A percentile compares a stretch with the other conserved stretches of the same genome.
Conservation (phyloP, 2,797 vertebrate species). For the Spea hammondii region DNA sequence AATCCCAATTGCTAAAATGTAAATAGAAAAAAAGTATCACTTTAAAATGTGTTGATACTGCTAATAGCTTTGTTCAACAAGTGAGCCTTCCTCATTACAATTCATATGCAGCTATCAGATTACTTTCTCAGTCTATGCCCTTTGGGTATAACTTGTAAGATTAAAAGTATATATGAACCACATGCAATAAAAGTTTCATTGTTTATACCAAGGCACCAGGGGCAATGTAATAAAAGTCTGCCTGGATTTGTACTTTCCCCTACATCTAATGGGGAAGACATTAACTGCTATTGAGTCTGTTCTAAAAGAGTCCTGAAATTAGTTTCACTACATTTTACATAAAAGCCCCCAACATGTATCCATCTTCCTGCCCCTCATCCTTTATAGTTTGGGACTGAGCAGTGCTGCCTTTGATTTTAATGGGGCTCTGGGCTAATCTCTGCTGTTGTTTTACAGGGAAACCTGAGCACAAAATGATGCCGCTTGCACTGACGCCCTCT, state of each 20-base stretch:
- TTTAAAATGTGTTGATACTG: neutral
- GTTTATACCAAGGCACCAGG: neutral
- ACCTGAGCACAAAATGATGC: too few species aligned
- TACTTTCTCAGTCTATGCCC: neutral
- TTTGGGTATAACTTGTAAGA: slow-evolving; percentile 5
- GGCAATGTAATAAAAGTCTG: neutral
- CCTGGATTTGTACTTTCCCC: neutral
- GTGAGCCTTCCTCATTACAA: slow-evolving; percentile 10
- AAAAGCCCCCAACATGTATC: too few species aligned
- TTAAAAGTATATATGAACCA: slow-evolving; percentile 8
- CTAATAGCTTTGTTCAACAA: neutral
- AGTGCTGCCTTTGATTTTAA: too few species aligned
- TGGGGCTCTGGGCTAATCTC: too few species aligned
- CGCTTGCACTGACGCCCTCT: too few species aligned
- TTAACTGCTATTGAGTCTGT: neutral
- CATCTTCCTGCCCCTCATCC: too few species aligned
- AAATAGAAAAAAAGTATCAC: slow-evolving; percentile 4
- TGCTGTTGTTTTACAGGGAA: too few species aligned
- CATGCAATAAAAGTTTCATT: neutral
- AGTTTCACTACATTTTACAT: too few species aligned
- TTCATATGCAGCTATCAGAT: neutral
- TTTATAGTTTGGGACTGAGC: too few species aligned
- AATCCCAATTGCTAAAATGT: neutral
- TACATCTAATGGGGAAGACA: neutral
- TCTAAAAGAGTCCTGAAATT: too few species aligned